Conservation (phyloP, 2,797 vertebrate species). For the Emydoidea blandingii region DNA sequence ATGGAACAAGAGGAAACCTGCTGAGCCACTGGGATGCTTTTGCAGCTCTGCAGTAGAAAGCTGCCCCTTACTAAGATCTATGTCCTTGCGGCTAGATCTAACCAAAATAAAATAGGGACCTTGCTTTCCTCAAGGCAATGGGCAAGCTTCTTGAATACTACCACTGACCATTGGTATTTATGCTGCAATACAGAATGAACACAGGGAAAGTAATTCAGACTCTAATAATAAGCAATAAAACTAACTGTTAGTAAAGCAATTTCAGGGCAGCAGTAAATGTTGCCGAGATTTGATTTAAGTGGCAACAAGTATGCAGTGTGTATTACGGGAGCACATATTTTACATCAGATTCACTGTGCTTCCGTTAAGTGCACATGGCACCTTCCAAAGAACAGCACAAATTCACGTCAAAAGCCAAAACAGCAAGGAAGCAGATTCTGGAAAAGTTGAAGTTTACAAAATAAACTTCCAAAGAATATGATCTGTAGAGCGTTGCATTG, state of each 20-base stretch:
- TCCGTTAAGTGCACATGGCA: conserved; percentile 11
- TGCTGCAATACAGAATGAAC: not conserved
- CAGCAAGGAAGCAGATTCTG: conserved; percentile 28
- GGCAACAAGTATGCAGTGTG: not conserved
- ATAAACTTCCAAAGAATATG: conserved; percentile 39
- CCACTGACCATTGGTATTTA: not conserved
- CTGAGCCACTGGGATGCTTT: not conserved
- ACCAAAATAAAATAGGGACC: not conserved
- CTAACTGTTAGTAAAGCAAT: not conserved
- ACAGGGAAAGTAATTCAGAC: not conserved
- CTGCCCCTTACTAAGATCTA: not conserved
- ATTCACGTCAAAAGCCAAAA: conserved; percentile 34
- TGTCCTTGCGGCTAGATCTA: not conserved
- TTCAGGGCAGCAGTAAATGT: conserved; percentile 27
- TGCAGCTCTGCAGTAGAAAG: not conserved
- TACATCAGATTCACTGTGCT: not conserved
- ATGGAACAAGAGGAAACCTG: not conserved
- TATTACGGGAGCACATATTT: conserved; percentile 35
- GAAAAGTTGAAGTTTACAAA: conserved; percentile 47
- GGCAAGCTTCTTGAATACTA: not conserved
- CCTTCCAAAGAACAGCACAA: conserved; percentile 18
- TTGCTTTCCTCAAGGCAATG: not conserved
- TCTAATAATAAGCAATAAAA: conserved; percentile 23
- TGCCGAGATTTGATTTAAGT: conserved; percentile 39
- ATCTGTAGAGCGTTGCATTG: not conserved